A percentile compares a stretch with the other conserved stretches of the same genome.
Evolutionary conservation across 2,888 invertebrate genomes (phyloP).

Genomic region (Eremobia ochroleuca): DNA sequence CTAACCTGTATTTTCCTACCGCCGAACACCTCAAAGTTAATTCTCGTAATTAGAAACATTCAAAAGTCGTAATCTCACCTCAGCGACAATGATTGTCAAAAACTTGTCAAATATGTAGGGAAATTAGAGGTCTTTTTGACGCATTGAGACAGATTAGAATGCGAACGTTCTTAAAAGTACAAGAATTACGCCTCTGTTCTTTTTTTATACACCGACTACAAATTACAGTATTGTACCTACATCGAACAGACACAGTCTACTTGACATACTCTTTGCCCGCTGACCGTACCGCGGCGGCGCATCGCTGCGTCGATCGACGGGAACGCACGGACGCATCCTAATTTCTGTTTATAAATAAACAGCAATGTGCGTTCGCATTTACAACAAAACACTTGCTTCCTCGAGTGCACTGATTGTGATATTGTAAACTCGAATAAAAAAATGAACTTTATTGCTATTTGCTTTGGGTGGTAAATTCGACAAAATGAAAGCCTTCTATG

Average conservation of each 20-base stretch:
- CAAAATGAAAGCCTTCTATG: too few relatives aligned
- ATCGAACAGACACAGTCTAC: not conserved
- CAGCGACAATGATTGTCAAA: too few relatives aligned
- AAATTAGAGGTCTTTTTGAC: not conserved
- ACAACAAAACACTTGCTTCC: conserved; percentile 53
- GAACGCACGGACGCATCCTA: conserved; percentile 61
- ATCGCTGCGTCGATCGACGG: conserved; percentile 71
- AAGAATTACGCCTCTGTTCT: not conserved
- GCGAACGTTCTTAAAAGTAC: not conserved
- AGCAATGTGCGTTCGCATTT: conserved; percentile 56
- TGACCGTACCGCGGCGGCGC: conserved; percentile 79
- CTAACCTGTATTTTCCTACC: not conserved
- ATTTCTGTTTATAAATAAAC: conserved; percentile 80
- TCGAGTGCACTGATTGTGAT: conserved; percentile 46
- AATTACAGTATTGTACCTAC: conserved; percentile 49
- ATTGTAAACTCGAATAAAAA: conserved; percentile 8
- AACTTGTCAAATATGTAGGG: not conserved
- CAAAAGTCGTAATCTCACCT: too few relatives aligned
- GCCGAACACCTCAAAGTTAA: not conserved
- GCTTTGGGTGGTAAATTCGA: not conserved
- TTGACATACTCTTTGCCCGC: conserved; percentile 69
- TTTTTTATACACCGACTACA: not conserved
- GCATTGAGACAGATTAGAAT: not conserved
- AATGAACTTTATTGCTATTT: not conserved
- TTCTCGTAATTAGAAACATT: not conserved